Evolutionary conservation across 2,797 vertebrate genomes (phyloP), one percentile per base, ranked within the genome.

Genomic region (Syndactyla subalaris): DNA sequence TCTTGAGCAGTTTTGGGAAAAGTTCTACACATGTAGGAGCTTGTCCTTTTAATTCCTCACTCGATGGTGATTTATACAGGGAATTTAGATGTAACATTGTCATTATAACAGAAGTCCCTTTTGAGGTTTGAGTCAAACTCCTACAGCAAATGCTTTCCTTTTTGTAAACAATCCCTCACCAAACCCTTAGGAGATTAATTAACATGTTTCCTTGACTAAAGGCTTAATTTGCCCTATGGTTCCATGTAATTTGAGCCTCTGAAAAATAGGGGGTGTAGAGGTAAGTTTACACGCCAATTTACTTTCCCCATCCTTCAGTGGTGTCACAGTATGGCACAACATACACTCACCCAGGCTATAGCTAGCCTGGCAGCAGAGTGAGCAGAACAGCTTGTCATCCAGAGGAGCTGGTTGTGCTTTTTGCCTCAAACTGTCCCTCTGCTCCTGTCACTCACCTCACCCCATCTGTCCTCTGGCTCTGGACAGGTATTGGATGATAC

Each of bases 161-260:
- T 86, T 81, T 54, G 74, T 92, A 95, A 97, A 96, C 93, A 95
- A 78, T 67, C 55, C 26, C 39, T 94, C 46, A 55, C n/a, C 49
- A 88, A 94, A 84, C 80, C 83, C 90, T 93, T 84, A 92, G 90
- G 94, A 85, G 66, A 86, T 55, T 93, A 95, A 95, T 94, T 95
- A 93, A 45, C 32, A 5, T 66, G 48, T 94, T 95, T 90, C 51
- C 85, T 88, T 92, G 52, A 88, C 80, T 68, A 72, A 90, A 75
- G 86, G 62, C 85, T 76, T 93, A 81, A 90, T 96, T 95, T 92
- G 45, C 58, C 41, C 51, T 84, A 75, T 57, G 85, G 77, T 92
- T 95, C 78, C 29, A 15, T 57, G 36, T 92, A 88, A 95, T 90
- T 96, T 78, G 77, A 90, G 36, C 46, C 62, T 81, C 41, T 77